Conservation (phyloP, 2,888 invertebrate genomes). For the Geotrupes spiniger region DNA sequence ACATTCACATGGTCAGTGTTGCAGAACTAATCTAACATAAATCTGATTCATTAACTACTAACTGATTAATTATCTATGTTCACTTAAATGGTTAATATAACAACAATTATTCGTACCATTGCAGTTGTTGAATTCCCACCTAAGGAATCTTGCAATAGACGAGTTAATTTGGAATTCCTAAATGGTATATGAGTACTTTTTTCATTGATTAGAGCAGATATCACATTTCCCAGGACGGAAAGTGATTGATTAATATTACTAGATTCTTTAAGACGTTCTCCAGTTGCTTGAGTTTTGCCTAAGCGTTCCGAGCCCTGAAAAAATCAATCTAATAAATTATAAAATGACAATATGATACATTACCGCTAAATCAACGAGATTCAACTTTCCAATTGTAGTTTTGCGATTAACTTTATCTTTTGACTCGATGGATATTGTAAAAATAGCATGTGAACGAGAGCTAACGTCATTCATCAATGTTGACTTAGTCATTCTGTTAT, state of each 20-base stretch:
- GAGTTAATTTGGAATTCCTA: conserved; percentile 93
- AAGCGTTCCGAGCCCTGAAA: conserved; percentile 92
- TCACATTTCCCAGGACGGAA: conserved; percentile 96
- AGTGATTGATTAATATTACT: conserved; percentile 97
- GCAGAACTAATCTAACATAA: too few species aligned
- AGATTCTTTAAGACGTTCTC: conserved; percentile 91
- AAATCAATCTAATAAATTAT: too few species aligned
- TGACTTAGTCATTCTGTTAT: conserved; percentile 85
- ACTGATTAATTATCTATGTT: too few species aligned
- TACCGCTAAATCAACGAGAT: conserved; percentile 95
- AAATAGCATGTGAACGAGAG: conserved; percentile 96
- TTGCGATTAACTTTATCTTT: conserved; percentile 82
- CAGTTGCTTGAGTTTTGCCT: conserved; percentile 93
- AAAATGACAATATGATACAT: conserved; percentile 42
- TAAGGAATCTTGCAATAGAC: conserved; percentile 92
- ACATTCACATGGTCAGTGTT: too few species aligned
- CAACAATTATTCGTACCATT: too few species aligned
- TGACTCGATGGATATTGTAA: conserved; percentile 97
- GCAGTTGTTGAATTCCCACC: conserved; percentile 96
- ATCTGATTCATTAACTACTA: too few species aligned
- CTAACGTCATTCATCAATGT: conserved; percentile 98
- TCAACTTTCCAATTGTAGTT: conserved; percentile 92
- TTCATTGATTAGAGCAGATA: conserved; percentile 95
- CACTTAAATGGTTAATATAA: too few species aligned
- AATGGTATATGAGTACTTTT: conserved; percentile 98